These are phyloP conservation scores for Lucifuga dentata DNA, from an alignment of 2,113 vertebrate genomes.

Conservation along the genomic window DNA sequence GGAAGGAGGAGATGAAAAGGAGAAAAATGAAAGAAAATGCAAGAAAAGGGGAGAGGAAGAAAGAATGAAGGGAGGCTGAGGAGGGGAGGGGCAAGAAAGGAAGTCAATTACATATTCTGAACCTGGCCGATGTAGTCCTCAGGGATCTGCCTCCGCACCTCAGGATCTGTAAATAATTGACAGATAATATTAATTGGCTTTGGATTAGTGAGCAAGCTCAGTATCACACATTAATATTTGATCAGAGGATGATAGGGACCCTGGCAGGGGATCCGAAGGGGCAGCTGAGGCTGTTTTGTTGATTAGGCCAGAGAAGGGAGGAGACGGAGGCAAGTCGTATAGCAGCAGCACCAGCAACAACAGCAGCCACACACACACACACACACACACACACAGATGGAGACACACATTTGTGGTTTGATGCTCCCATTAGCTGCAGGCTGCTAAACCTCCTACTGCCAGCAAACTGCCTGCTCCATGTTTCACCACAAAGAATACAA, in stretches of 20 bases:
- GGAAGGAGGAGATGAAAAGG: conserved; percentile 64
- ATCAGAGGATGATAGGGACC: conserved; percentile 99
- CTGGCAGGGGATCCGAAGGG: conserved; percentile 97
- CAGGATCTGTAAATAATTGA: conserved; percentile 99
- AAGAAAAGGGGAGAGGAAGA: conserved; percentile 52
- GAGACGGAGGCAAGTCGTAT: conserved; percentile 83
- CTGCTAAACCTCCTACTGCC: conserved; percentile 81
- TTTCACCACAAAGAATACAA: conserved; percentile 72
- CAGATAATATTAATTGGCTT: conserved; percentile 99
- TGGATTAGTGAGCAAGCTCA: conserved; percentile 99
- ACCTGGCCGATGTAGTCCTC: conserved; percentile 98
- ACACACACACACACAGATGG: conserved; percentile 70
- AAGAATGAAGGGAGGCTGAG: conserved; percentile 58
- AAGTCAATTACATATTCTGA: conserved; percentile 99
- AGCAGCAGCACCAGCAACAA: conserved; percentile 38
- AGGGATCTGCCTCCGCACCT: conserved; percentile 98
- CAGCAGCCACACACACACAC: conserved; percentile 27
- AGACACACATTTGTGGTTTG: conserved; percentile 78
- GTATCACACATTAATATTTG: conserved; percentile 99
- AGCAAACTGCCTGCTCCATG: conserved; percentile 82
- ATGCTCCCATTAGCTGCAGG: conserved; percentile 83
- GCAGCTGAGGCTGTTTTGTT: conserved; percentile 96
- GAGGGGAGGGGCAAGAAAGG: conserved; percentile 66
- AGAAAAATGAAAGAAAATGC: conserved; percentile 47
- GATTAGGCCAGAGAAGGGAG: conserved; percentile 92